Percentiles rank a stretch among this genome's conserved stretches.
Evolutionary conservation across 2,888 invertebrate species (phyloP).

Genomic region (Cinara cedri): DNA sequence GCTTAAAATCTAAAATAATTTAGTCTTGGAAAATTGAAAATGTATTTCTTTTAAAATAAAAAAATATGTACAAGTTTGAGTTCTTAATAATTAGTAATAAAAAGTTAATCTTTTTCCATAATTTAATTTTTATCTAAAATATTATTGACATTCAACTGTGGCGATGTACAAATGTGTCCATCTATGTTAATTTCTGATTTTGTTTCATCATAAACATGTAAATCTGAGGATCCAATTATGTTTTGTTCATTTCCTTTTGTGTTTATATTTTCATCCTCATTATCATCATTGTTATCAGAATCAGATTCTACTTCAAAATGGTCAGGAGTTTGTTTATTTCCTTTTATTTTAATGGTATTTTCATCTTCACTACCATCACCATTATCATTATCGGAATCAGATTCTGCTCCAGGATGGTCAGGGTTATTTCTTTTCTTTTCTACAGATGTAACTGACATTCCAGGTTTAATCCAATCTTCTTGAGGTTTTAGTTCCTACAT

Average conservation of each 20-base stretch:
- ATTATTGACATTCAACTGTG: neutral
- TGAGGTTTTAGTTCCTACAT: slow-evolving; percentile 30
- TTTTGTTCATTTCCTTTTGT: neutral
- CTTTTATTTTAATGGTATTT: neutral
- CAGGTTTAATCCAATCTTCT: slow-evolving; percentile 40
- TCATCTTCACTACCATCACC: neutral
- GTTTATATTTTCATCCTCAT: neutral
- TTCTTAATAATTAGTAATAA: too few species aligned
- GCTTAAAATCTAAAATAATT: too few species aligned
- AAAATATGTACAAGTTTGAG: neutral
- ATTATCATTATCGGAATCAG: slow-evolving; percentile 18
- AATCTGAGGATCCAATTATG: neutral
- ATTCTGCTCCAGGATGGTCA: slow-evolving; percentile 11
- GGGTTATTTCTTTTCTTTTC: slow-evolving; percentile 32
- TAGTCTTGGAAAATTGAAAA: neutral
- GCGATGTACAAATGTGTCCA: neutral
- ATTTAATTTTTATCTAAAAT: neutral
- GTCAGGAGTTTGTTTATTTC: too few species aligned
- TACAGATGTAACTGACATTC: slow-evolving; percentile 24
- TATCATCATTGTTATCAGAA: neutral
- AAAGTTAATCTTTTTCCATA: slow-evolving; percentile 33
- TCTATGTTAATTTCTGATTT: slow-evolving; percentile 24
- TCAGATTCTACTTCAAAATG: slow-evolving; percentile 12
- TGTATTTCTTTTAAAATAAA: neutral
- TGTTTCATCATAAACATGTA: neutral